Base-by-base conservation (phyloP, 2,888 invertebrate genomes). In the Clitarchus hookeri region DNA sequence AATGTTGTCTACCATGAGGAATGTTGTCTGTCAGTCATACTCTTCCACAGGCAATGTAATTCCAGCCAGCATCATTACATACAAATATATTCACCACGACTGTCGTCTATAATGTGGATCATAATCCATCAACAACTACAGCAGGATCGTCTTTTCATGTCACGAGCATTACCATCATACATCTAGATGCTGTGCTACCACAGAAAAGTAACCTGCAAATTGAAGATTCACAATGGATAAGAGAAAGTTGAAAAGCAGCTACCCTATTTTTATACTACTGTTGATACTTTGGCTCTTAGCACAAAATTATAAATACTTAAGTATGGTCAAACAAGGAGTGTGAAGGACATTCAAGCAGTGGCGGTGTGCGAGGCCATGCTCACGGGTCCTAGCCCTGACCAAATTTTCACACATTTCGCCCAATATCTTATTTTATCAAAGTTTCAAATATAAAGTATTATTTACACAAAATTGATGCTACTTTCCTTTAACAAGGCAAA, bases 171-270 rank as follows among this genome's bases (percentile, higher is more conserved):
- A 82, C 82, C 82, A 82, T 82, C 12, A 65, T 65, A 82, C 82
- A 82, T 82, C 82, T 36, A 6, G 82, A 82, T 82, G 82, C 9
- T 82, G 82, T 82, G 44, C 44, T 36, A 82, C 82, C 82, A 44
- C 82, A 44, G 0, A 82, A 82, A 82, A 82, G 23, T 19, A 27
- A 82, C 82, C 12, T 82, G 44, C n/a, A 65, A 16, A 44, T 82
- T 82, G 82, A 82, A 27, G 44, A 82, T 82, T 82, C 82, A 82
- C 82, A 82, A 27, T 82, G 27, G 82, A 82, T n/a, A 27, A 82
- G 4, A 82, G 12, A 82, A 82, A 82, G 27, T 82, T 36, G 44
- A 82, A 44, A 82, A 82, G 12, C 36, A 82, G 36, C 36, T 82
- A 82, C 36, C 82, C 25, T 82, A 13, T 82, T 27, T 4, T 12